Evolutionary conservation across 2,797 vertebrate genomes (phyloP).

Genomic region (Bovichtus diacanthus): DNA sequence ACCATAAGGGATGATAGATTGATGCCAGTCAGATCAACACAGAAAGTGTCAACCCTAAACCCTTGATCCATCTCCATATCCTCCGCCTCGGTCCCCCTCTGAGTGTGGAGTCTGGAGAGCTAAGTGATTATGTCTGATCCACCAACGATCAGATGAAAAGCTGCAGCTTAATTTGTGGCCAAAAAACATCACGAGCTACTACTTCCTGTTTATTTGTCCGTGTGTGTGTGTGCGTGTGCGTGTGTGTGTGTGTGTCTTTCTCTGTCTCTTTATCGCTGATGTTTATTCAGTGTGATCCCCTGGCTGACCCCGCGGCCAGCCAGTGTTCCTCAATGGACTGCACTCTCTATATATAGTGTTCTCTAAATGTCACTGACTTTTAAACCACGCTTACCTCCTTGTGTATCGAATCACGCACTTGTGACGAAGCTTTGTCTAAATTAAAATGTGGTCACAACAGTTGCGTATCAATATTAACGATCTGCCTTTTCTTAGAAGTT

Average conservation of each 20-base stretch:
- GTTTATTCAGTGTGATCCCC: slow-evolving; percentile 70
- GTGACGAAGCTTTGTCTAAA: slow-evolving; percentile 10
- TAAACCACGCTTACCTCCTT: slow-evolving; percentile 10
- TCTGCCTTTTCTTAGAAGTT: neutral
- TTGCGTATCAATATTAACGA: slow-evolving; percentile 6
- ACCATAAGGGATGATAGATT: slow-evolving; percentile 54
- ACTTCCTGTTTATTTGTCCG: slow-evolving; percentile 32
- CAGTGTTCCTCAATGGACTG: slow-evolving; percentile 51
- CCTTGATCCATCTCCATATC: slow-evolving; percentile 57
- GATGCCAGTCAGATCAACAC: slow-evolving; percentile 56
- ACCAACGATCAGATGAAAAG: slow-evolving; percentile 49
- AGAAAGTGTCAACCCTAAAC: slow-evolving; percentile 56
- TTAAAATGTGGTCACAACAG: slow-evolving; percentile 1
- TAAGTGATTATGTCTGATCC: slow-evolving; percentile 62
- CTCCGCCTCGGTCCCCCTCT: slow-evolving; percentile 9
- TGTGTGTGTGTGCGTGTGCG: neutral
- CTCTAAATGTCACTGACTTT: slow-evolving; percentile 66
- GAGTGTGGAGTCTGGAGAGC: slow-evolving; percentile 36
- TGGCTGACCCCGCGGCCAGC: slow-evolving; percentile 53
- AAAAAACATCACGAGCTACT: slow-evolving; percentile 48
- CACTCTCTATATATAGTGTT: slow-evolving; percentile 56
- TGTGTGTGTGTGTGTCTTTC: too few relatives aligned
- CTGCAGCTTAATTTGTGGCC: slow-evolving; percentile 57
- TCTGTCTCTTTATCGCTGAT: slow-evolving; percentile 45
- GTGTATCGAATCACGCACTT: slow-evolving; percentile 2